Conservation (phyloP, 2,797 vertebrate species). For the Sebastes trivittatus region DNA sequence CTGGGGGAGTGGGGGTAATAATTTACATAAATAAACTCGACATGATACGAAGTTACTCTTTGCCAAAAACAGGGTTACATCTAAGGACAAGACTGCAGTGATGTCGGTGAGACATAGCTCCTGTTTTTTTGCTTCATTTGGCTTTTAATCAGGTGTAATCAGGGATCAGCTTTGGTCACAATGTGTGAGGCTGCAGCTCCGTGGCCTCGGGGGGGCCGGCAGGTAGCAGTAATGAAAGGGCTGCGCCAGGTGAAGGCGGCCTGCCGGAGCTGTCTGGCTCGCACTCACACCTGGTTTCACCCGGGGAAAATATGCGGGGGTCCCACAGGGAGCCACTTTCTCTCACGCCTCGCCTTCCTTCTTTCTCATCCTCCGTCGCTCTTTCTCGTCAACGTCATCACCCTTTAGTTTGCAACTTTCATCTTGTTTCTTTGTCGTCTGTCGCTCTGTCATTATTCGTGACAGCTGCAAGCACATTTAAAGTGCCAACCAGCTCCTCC, state of each 20-base stretch:
- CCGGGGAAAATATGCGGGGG: conserved; percentile 50
- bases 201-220: conserved; percentile 43
- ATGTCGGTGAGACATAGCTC: neutral
- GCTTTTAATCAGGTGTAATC: neutral
- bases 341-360: conserved; percentile 50
- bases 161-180: conserved; percentile 16
- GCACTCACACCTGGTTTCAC: conserved; percentile 77
- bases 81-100: neutral
- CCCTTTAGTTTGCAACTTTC: neutral
- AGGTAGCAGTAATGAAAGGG: conserved; percentile 70
- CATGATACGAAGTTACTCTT: neutral
- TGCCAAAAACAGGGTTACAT: neutral
- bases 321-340: conserved; percentile 61
- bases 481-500: neutral
- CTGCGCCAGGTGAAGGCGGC: conserved; percentile 31
- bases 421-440: neutral
- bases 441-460: neutral
- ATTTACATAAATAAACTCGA: neutral
- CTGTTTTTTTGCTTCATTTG: neutral
- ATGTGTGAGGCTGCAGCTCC: neutral
- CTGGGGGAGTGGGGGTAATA: too few species aligned
- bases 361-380: neutral
- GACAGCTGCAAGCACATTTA: neutral
- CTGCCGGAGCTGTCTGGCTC: conserved; percentile 55
- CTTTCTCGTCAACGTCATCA: neutral